phyloP scores from a whole-genome alignment of 2,113 vertebrate genomes.

The Thamnaconus septentrionalis region DNA sequence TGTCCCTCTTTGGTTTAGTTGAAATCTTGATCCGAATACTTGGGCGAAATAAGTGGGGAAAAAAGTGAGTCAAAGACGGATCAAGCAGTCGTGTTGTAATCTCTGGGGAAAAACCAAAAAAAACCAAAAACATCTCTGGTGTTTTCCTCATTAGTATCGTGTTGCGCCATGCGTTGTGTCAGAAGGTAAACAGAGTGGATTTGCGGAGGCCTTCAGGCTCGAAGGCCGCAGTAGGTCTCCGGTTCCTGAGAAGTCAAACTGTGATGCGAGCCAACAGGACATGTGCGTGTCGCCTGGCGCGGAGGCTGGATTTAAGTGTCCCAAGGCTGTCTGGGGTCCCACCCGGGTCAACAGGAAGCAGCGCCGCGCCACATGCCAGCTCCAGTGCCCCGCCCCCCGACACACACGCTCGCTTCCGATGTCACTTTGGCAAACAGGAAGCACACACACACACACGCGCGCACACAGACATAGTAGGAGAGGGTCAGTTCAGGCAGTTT shows the following conservation, averaged over 20 bases:
- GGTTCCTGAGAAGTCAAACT: slow-evolving; percentile 22
- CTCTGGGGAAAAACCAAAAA: too few relatives aligned
- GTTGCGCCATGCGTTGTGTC: neutral
- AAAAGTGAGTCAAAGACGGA: too few relatives aligned
- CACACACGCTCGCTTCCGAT: slow-evolving; percentile 23
- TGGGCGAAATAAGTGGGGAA: too few relatives aligned
- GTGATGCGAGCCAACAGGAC: slow-evolving; percentile 44
- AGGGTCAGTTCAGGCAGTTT: too few relatives aligned
- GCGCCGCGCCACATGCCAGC: slow-evolving; percentile 47
- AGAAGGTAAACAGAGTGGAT: slow-evolving; percentile 3
- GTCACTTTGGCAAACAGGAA: slow-evolving; percentile 49
- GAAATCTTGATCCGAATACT: too few relatives aligned
- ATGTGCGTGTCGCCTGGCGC: slow-evolving; percentile 43
- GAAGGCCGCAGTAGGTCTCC: slow-evolving; percentile 10
- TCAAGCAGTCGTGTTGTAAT: too few relatives aligned
- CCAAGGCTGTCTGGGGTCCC: slow-evolving; percentile 60
- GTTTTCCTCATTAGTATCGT: slow-evolving; percentile 19
- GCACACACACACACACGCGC: slow-evolving; percentile 24
- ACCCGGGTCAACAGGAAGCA: slow-evolving; percentile 68
- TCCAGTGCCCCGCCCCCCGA: slow-evolving; percentile 6
- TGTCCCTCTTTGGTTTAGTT: too few relatives aligned
- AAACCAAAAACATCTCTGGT: too few relatives aligned
- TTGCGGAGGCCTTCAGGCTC: slow-evolving; percentile 6
- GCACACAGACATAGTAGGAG: neutral
- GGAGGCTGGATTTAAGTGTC: slow-evolving; percentile 54